A percentile compares a stretch with the other conserved stretches of the same genome.
Conservation (phyloP, 2,888 invertebrate species). For the Drosophila mulleri region DNA sequence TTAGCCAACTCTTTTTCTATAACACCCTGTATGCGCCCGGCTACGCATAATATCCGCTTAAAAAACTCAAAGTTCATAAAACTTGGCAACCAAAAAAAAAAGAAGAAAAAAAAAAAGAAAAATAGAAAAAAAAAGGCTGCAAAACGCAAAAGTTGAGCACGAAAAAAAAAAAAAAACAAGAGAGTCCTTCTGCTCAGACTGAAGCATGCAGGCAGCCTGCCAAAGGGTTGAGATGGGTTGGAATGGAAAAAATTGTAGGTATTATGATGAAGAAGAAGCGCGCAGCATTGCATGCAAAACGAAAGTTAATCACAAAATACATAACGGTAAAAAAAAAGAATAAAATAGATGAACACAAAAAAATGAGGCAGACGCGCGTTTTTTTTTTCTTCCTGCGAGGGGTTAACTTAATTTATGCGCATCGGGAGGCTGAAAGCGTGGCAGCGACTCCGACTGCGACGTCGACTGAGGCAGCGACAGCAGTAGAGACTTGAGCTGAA, state of each 20-base stretch:
- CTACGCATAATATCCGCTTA: constrained; percentile 67
- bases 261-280: constrained; percentile 51
- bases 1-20: not conserved
- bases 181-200: constrained; percentile 64
- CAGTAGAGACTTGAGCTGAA: constrained; percentile 1
- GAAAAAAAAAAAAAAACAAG: constrained; percentile 49
- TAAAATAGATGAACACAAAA: constrained; percentile 59
- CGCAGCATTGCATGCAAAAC: constrained; percentile 75
- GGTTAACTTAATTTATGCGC: constrained; percentile 81
- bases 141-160: constrained; percentile 32
- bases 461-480: constrained; percentile 20
- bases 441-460: constrained; percentile 41
- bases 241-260: constrained; percentile 23
- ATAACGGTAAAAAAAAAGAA: constrained; percentile 63
- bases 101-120: constrained; percentile 30
- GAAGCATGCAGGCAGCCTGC: constrained; percentile 10
- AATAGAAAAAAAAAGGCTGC: constrained; percentile 18
- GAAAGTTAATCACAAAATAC: constrained; percentile 82
- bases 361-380: constrained; percentile 73
- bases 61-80: constrained; percentile 67
- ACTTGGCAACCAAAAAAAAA: constrained; percentile 59
- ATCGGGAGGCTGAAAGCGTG: constrained; percentile 65
- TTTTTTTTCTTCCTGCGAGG: constrained; percentile 54
- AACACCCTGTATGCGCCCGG: constrained; percentile 57
- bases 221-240: constrained; percentile 79